Base-by-base conservation (phyloP, 2,888 invertebrate genomes). In the Drosophila nr. medialis region DNA sequence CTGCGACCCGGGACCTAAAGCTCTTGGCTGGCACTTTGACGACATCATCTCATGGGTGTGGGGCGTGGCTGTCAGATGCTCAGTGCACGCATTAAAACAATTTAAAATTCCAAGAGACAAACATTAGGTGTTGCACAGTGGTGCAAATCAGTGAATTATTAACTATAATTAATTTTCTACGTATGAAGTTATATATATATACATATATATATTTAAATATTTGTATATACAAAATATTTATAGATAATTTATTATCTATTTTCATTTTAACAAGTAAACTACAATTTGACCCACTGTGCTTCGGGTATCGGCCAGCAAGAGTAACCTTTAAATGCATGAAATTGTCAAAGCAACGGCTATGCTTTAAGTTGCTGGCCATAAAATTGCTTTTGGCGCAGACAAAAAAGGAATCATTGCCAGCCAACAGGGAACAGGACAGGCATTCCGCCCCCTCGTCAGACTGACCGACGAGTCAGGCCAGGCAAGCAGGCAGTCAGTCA, bases 291-390 rank as follows among this genome's bases (percentile, higher is more conserved):
- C 50, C 55, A 36, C 54, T 50, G 65, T 65, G 36, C 32, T 10
- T 15, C 55, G 30, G 79, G 56, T 49, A 11, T 29, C 34, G 54
- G 36, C 45, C 72, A 65, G 49, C 55, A 67, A 59, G 74, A 75
- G 74, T 76, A 75, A 71, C 78, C 86, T 86, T 86, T 88, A 83
- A 83, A 80, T 86, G 87, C 86, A 86, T 89, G 77, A 89, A 84
- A 89, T 89, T 89, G 87, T 84, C 87, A 89, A 80, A 78, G 78
- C 67, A 66, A 64, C 68, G 66, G 64, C 77, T 68, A 69, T 79
- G 77, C 89, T 89, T 84, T 68, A 84, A 87, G 84, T 79, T 72
- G 76, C 75, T 59, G 81, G 68, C 81, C 89, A 86, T 88, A 86
- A 80, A 88, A 88, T 85, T 86, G 78, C 64, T 74, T 45, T 83